Conservation (phyloP, 2,888 invertebrate species). For the Drosophila pseudotalamancana region DNA sequence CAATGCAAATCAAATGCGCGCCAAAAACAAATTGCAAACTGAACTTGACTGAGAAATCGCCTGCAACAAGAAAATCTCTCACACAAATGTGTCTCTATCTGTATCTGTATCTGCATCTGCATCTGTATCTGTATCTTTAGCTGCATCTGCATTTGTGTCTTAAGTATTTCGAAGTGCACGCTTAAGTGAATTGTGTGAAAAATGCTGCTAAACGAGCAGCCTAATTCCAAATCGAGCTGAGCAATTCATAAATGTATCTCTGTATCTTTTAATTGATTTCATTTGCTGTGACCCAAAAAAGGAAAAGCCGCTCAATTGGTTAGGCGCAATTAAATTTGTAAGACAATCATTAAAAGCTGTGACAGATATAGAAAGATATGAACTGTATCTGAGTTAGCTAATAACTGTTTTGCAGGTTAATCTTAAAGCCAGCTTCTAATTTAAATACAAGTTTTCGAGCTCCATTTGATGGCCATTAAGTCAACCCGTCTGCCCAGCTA, state of each 20-base stretch:
- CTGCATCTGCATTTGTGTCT: slow-evolving; percentile 29
- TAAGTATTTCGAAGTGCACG: slow-evolving; percentile 20
- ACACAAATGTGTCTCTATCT: slow-evolving; percentile 24
- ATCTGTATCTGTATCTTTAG: slow-evolving; percentile 10
- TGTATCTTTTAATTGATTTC: slow-evolving; percentile 51
- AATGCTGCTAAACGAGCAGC: slow-evolving; percentile 12
- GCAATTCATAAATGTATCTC: slow-evolving; percentile 26
- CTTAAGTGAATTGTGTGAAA: slow-evolving; percentile 51
- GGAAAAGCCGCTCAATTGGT: slow-evolving; percentile 13
- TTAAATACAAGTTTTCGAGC: slow-evolving; percentile 9
- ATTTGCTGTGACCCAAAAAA: slow-evolving; percentile 38
- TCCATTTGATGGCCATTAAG: slow-evolving; percentile 25
- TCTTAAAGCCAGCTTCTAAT: not conserved
- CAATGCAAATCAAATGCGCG: slow-evolving; percentile 66
- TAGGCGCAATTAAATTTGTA: slow-evolving; percentile 16
- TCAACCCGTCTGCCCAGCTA: not conserved
- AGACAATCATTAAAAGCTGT: no score
- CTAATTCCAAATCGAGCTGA: slow-evolving; percentile 26
- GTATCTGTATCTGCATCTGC: slow-evolving; percentile 6
- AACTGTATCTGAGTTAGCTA: no score
- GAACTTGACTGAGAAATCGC: slow-evolving; percentile 82
- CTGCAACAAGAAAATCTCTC: slow-evolving; percentile 40
- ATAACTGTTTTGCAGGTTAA: not conserved
- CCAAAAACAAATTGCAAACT: slow-evolving; percentile 79
- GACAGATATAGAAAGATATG: not conserved